Base-by-base conservation (phyloP, 2,888 invertebrate genomes). In the Cantharis lateralis region DNA sequence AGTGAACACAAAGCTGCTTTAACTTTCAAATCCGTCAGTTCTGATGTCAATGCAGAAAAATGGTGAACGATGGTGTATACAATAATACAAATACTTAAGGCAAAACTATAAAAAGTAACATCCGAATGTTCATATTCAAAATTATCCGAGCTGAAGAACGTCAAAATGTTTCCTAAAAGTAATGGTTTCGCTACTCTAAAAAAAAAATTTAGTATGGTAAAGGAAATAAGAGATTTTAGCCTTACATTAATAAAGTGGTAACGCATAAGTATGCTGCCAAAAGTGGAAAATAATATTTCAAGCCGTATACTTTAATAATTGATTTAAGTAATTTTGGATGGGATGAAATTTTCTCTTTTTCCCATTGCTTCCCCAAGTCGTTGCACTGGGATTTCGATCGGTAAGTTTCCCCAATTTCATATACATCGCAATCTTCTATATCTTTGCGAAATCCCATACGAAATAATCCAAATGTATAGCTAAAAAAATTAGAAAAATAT, bases 371-470 rank as follows among this genome's bases (percentile, higher is more conserved):
- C 10, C n/a, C 64, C 20, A 66, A 20, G n/a, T 20, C 1, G 24
- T 20, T 24, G 1, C 64, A 20, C 4, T 20, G 64, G 1, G 9
- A n/a, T 18, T 18, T 16, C 7, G 64, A 66, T 66, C n/a, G 18
- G 64, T 9, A 66, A 18, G 11, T 66, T 13, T 66, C 24, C 7
- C n/a, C 64, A 24, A 66, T 24, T 66, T 66, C 64, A 15, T 66
- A 66, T 20, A 66, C 24, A 20, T 66, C 64, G n/a, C n/a, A n/a
- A 13, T 66, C 64, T 18, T 66, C 64, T 7, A 66, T 66, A 20
- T 66, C 64, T 66, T 66, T 66, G 9, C 64, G 64, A 66, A 66
- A 66, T 66, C 64, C 64, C 64, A 20, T 66, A 15, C 64, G 64
- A 20, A 66, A 66, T 20, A 66, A 66, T n/a, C 11, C 24, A 66